Conservation (phyloP, 2,113 vertebrate species). For the Equus przewalskii region DNA sequence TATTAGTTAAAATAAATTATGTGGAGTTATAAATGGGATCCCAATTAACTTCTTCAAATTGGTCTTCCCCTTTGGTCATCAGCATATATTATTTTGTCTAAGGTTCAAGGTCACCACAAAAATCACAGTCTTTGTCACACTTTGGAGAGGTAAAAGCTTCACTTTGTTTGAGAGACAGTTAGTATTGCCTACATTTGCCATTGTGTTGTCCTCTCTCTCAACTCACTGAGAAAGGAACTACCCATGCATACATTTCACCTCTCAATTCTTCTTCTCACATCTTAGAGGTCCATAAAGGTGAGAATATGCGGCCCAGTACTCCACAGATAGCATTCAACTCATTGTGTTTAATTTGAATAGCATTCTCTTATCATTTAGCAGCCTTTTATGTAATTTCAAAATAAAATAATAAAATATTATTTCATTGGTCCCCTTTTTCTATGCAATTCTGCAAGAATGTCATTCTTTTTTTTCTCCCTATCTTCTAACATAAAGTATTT, state of each 20-base stretch:
- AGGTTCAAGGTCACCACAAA: not conserved
- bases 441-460: not conserved
- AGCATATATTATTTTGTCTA: not conserved
- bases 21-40: not conserved
- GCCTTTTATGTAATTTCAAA: not conserved
- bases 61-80: not conserved
- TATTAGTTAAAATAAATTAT: conserved; percentile 40
- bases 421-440: not conserved
- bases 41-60: not conserved
- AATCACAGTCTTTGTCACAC: not conserved
- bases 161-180: not conserved
- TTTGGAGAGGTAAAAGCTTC: not conserved
- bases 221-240: not conserved
- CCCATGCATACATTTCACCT: not conserved
- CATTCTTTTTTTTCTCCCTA: not conserved
- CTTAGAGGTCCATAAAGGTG: not conserved
- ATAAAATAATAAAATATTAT: conserved; percentile 37
- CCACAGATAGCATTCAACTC: not conserved
- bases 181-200: not conserved
- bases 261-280: not conserved
- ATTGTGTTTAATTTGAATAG: not conserved
- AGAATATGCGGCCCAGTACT: not conserved
- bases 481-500: not conserved
- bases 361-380: not conserved
- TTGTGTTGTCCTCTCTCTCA: not conserved